Conservation (phyloP, 2,113 vertebrate species). For the Grammomys surdaster region DNA sequence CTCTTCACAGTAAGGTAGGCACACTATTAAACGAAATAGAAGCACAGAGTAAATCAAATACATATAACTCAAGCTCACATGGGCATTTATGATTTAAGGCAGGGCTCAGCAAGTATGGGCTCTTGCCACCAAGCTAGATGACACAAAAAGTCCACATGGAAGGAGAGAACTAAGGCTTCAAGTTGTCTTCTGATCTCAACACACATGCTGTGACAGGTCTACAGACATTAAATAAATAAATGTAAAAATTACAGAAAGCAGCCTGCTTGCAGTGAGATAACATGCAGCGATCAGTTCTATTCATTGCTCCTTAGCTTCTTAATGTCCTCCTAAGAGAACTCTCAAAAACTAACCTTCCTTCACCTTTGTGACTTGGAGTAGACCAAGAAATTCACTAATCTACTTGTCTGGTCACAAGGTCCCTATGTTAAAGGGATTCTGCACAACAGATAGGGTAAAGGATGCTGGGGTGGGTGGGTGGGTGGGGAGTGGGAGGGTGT, state of each 20-base stretch:
- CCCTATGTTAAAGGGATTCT: neutral
- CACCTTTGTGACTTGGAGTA: neutral
- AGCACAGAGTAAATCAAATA: neutral
- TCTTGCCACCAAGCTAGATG: neutral
- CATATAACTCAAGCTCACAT: neutral
- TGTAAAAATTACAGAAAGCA: neutral
- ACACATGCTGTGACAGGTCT: neutral
- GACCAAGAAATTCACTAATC: neutral
- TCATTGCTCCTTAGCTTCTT: neutral
- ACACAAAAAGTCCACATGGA: neutral
- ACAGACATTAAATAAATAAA: neutral
- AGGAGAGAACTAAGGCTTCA: neutral
- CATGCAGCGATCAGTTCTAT: neutral
- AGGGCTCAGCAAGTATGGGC: neutral
- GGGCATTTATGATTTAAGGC: neutral
- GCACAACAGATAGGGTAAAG: neutral
- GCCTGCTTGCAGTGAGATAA: neutral
- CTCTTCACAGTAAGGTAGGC: neutral
- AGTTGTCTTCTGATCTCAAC: neutral
- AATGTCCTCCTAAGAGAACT: neutral
- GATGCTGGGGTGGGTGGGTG: neutral
- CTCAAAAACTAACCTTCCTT: neutral
- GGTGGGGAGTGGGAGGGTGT: too few species aligned
- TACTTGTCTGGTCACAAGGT: neutral
- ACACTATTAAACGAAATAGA: conserved; percentile 44